These are phyloP conservation scores for Papilio polytes DNA, from an alignment of 1,140 invertebrate genomes.

Conservation along the genomic window DNA sequence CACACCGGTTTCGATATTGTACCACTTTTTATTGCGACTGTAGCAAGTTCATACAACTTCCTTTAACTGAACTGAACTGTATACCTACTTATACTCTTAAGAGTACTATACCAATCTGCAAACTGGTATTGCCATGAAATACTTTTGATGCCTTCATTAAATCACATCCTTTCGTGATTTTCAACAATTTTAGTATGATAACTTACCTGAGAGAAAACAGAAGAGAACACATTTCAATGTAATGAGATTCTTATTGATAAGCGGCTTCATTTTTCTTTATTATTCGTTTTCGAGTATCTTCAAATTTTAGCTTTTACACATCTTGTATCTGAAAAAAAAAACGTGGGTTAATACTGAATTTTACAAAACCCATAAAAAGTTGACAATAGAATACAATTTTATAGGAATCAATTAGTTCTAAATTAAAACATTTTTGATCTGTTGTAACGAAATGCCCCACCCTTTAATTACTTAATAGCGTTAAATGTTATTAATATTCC, in stretches of 20 bases:
- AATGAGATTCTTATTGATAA: slow-evolving; percentile 79
- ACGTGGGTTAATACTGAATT: not conserved
- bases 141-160: not conserved
- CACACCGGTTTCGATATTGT: slow-evolving; percentile 42
- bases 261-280: slow-evolving; percentile 58
- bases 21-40: slow-evolving; percentile 55
- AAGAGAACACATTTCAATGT: slow-evolving; percentile 82
- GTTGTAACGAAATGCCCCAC: not conserved
- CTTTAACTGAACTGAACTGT: not conserved
- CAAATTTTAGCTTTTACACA: slow-evolving; percentile 53
- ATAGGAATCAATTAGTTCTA: not conserved
- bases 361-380: not conserved
- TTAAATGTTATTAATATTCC: slow-evolving; percentile 26
- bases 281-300: slow-evolving; percentile 46
- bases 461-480: slow-evolving; percentile 19
- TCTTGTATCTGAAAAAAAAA: slow-evolving; percentile 64
- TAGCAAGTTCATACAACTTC: slow-evolving; percentile 26
- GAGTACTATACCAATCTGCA: not conserved
- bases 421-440: not conserved
- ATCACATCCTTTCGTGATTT: not conserved
- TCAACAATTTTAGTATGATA: slow-evolving; percentile 24
- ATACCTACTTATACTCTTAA: not conserved
- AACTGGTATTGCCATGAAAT: not conserved
- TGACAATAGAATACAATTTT: not conserved
- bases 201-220: slow-evolving; percentile 79